phyloP scores from a whole-genome alignment of 1,140 invertebrate genomes.

The Ceratoteleas bidentatus region DNA sequence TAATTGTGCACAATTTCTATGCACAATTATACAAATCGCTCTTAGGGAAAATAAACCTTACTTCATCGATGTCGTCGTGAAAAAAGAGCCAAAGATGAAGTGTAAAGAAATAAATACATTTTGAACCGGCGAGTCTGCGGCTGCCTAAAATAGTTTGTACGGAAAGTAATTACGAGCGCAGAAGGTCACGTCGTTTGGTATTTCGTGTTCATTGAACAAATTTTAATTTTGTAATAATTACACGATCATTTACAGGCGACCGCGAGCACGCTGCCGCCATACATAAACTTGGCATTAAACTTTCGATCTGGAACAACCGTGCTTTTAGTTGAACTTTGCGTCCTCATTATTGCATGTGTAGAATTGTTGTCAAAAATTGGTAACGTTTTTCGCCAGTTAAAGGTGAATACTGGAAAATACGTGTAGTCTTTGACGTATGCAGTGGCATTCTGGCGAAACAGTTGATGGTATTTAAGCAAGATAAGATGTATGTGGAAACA shows the following conservation, averaged over 20 bases:
- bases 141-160: slow-evolving; percentile 58
- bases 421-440: too few species aligned
- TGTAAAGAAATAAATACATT: slow-evolving; percentile 39
- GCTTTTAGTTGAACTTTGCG: not conserved
- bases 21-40: not conserved
- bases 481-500: too few species aligned
- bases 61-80: slow-evolving; percentile 19
- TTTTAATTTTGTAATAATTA: slow-evolving; percentile 59
- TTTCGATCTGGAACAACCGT: slow-evolving; percentile 31
- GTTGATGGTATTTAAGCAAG: too few species aligned
- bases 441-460: too few species aligned
- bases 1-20: not conserved
- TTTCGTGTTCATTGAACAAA: slow-evolving; percentile 59
- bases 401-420: too few species aligned
- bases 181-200: slow-evolving; percentile 64
- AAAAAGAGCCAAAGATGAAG: slow-evolving; percentile 8
- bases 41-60: slow-evolving; percentile 4
- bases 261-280: not conserved
- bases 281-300: slow-evolving; percentile 53
- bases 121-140: slow-evolving; percentile 32
- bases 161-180: slow-evolving; percentile 55
- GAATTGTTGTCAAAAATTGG: too few species aligned
- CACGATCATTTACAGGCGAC: slow-evolving; percentile 28
- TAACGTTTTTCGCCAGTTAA: too few species aligned
- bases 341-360: too few species aligned